These are phyloP conservation scores for Flexamia atlantica DNA, from an alignment of 2,888 invertebrate species.

Conservation along the genomic window DNA sequence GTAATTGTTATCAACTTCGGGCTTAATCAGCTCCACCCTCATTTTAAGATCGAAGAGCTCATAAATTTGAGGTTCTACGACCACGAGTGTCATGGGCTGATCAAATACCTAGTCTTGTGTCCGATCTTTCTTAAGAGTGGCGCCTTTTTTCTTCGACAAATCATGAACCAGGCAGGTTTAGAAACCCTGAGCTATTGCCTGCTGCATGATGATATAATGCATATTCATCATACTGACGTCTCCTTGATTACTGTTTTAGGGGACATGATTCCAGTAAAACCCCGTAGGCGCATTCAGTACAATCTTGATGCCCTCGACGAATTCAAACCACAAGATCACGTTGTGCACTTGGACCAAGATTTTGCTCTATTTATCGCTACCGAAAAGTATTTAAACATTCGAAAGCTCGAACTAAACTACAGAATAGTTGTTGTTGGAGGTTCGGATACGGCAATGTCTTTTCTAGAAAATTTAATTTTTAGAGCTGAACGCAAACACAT, in stretches of 20 bases:
- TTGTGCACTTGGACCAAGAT: slow-evolving; percentile 1
- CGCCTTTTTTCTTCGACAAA: slow-evolving; percentile 80
- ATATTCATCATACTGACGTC: neutral
- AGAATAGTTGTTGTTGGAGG: slow-evolving; percentile 83
- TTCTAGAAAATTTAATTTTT: slow-evolving; percentile 80
- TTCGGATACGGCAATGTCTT: slow-evolving; percentile 81
- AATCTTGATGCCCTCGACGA: neutral
- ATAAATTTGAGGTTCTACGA: neutral
- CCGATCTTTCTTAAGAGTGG: slow-evolving; percentile 79
- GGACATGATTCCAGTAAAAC: slow-evolving; percentile 4
- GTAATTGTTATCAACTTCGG: neutral
- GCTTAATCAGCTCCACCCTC: slow-evolving; percentile 1
- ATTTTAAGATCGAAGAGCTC: slow-evolving; percentile 12
- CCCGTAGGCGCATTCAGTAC: slow-evolving; percentile 8
- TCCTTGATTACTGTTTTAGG: slow-evolving; percentile 1
- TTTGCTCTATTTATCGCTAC: slow-evolving; percentile 38
- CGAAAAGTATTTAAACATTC: slow-evolving; percentile 7
- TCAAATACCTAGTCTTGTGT: slow-evolving; percentile 77
- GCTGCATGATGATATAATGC: slow-evolving; percentile 70
- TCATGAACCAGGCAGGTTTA: slow-evolving; percentile 78
- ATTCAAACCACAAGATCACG: neutral
- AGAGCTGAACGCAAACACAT: slow-evolving; percentile 67
- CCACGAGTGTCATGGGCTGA: slow-evolving; percentile 72
- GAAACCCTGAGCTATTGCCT: slow-evolving; percentile 78
- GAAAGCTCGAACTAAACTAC: slow-evolving; percentile 77